Evolutionary conservation across 2,888 invertebrate species (phyloP), one percentile per base, ranked within the genome.

Genomic region (Drosophila austrosaltans): DNA sequence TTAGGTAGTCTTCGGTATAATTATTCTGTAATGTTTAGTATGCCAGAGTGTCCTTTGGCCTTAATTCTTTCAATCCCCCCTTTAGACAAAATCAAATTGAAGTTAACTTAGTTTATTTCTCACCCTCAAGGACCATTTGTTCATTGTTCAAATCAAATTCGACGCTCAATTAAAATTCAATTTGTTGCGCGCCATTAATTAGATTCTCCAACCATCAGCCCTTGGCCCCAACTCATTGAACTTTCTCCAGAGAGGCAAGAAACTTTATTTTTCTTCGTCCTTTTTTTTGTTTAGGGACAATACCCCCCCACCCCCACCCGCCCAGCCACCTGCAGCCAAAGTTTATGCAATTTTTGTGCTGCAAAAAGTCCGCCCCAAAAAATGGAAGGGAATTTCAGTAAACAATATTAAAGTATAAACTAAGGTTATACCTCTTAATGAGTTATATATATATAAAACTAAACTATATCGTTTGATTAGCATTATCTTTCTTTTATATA

Each of bases 81-180:
- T 25, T 40, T 61, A 54, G 40, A 60, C 68, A 68, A 67, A 74
- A 58, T 74, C 69, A 62, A 72, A 67, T 72, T 69, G 63, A 72
- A 42, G 61, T 72, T 68, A 69, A 57, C 57, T 75, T 75, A 75
- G 69, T 75, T 61, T 30, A 66, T 57, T 59, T 39, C 53, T 62
- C 16, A 39, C 58, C 66, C n/a, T 25, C 36, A 36, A 36, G 40
- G 62, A 44, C 53, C 25, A 7, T 80, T 71, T 16, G 16, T 16
- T 69, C 59, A 67, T 60, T 69, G 44, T 72, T 10, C 58, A 84
- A 82, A 88, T 84, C 89, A 87, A 83, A 88, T 88, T 83, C 89
- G 82, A 71, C 75, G 83, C 89, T 81, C 89, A 83, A 83, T 83
- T 83, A 83, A 83, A 83, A 83, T 83, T 83, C 89, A 83, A 83